phyloP scores from a whole-genome alignment of 2,113 vertebrate genomes.

The Anthoscopus minutus region DNA sequence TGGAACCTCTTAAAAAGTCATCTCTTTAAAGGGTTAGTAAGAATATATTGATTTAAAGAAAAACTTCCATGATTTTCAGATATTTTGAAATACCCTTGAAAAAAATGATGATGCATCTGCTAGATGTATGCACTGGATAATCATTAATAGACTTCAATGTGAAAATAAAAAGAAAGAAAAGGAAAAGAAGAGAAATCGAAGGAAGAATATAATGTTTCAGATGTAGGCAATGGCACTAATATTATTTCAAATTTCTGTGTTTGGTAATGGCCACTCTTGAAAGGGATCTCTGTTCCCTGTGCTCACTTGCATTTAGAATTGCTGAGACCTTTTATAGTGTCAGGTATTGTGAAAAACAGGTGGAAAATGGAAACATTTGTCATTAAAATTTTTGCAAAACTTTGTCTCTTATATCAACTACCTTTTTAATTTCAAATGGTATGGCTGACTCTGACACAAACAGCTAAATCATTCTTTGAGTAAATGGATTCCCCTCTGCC shows the following conservation, averaged over 20 bases:
- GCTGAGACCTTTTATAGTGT: not conserved
- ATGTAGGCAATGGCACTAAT: not conserved
- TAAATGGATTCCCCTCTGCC: not conserved
- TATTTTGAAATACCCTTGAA: not conserved
- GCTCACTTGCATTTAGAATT: not conserved
- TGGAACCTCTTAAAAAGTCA: not conserved
- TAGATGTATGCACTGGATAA: not conserved
- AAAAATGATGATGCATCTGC: rapidly evolving
- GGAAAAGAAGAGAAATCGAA: not conserved
- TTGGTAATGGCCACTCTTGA: not conserved
- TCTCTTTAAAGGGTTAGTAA: not conserved
- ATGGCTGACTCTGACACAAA: not conserved
- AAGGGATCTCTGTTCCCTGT: not conserved
- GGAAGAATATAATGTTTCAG: not conserved
- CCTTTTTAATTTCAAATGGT: not conserved
- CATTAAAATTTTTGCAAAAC: not conserved
- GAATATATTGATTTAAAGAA: not conserved
- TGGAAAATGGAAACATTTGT: not conserved
- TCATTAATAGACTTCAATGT: not conserved
- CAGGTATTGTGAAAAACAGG: not conserved
- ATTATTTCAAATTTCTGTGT: not conserved
- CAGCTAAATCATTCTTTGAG: not conserved
- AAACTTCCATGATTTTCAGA: not conserved
- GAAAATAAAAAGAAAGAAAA: not conserved
- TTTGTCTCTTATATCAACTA: not conserved